Conservation (phyloP, 2,113 vertebrate species). For the Lonchura striata region DNA sequence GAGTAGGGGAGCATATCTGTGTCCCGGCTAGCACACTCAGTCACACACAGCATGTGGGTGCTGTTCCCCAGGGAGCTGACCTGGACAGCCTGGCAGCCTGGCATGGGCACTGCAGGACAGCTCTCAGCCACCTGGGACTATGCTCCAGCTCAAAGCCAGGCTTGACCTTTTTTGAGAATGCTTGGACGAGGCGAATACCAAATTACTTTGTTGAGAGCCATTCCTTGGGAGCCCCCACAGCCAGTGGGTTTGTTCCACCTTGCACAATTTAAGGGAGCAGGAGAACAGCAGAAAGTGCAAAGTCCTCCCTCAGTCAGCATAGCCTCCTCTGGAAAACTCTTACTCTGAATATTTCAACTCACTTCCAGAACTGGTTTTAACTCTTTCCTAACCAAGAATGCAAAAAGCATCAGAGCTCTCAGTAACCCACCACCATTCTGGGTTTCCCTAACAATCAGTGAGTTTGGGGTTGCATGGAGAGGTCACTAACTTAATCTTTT, state of each 20-base stretch:
- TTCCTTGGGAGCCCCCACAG: fast-evolving
- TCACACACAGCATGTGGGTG: fast-evolving
- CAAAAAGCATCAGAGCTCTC: background rate
- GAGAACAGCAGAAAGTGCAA: background rate
- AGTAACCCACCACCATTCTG: background rate
- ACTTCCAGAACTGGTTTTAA: background rate
- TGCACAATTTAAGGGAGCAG: background rate
- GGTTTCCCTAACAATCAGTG: background rate
- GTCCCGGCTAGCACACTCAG: fast-evolving
- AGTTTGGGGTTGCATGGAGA: background rate
- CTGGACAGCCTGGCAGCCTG: background rate
- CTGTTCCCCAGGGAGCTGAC: background rate
- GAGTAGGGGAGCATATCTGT: background rate
- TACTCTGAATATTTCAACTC: background rate
- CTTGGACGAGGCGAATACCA: background rate
- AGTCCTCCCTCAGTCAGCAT: background rate
- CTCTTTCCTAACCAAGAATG: background rate
- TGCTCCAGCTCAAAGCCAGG: background rate
- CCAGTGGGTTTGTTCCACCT: background rate
- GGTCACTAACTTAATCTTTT: background rate
- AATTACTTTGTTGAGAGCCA: background rate
- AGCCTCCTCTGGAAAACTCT: background rate
- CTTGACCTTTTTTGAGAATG: background rate
- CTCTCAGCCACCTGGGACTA: background rate
- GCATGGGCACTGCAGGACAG: fast-evolving